Evolutionary conservation across 2,888 invertebrate species (phyloP), one percentile per base, ranked within the genome.

Genomic region (Leptogaster cylindrica): DNA sequence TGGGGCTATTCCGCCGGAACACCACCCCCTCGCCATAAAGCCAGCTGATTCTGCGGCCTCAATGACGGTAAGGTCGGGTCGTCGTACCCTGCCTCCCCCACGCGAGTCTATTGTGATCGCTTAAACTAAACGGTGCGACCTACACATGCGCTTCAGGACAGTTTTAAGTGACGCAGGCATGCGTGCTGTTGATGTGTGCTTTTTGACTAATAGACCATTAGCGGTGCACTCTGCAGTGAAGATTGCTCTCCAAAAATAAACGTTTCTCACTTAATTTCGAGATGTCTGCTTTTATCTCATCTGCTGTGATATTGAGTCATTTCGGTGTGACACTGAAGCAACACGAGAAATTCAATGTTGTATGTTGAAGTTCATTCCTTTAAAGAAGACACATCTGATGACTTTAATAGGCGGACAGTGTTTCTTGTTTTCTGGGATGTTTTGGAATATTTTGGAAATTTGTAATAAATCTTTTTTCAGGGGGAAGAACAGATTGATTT

Each of bases 381-480:
- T 23, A 20, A n/a, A n/a, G 51, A 16, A 31, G 14, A 52, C 23
- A 25, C 20, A 31, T 46, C 64, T 44, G 41, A 48, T 16, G 31
- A 23, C 16, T 52, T 52, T 14, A 31, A 27, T 12, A 28, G 16
- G 7, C 16, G 28, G 28, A 31, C 16, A 52, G 31, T 28, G n/a
- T n/a, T 28, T 3, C 25, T 36, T 41, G 36, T 52, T 51, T 20
- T 28, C 36, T 27, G 51, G 39, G 41, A 51, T 64, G 66, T 46
- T 58, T 52, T 39, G 50, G 64, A n/a, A 72, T 36, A 73, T 73
- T 70, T 44, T 27, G 67, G 66, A 70, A 68, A 73, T 73, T 70
- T 63, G 69, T 61, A 70, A 73, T 73, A 72, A 73, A 73, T 73
- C 72, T 72, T 70, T 61, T 33, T 25, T 50, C 39, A 10, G 25